phyloP scores from a whole-genome alignment of 2,797 vertebrate species.

The Onychomys arenicola region DNA sequence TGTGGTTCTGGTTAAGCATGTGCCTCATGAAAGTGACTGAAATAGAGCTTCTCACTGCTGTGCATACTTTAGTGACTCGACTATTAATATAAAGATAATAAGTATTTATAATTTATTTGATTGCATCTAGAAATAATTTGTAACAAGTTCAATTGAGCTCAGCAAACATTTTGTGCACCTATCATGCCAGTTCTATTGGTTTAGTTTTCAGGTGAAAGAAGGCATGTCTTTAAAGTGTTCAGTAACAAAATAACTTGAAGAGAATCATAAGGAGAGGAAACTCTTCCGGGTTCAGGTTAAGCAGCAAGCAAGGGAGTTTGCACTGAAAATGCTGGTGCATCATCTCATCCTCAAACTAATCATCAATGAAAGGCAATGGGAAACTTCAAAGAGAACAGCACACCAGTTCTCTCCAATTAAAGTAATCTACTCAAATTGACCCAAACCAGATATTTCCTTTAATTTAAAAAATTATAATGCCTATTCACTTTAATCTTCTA shows the following conservation, averaged over 20 bases:
- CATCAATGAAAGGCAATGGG: conserved; percentile 51
- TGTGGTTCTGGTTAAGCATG: background rate
- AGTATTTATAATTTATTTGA: conserved; percentile 30
- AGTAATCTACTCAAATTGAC: conserved; percentile 34
- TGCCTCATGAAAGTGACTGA: background rate
- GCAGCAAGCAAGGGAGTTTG: conserved; percentile 29
- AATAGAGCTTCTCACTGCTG: background rate
- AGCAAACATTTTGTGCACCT: background rate
- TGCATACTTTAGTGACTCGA: background rate
- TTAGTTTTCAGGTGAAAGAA: conserved; percentile 11
- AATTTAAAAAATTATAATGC: conserved; percentile 70
- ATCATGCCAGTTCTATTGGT: background rate
- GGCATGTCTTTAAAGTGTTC: background rate
- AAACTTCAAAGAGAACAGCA: conserved; percentile 66
- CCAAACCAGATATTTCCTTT: conserved; percentile 71
- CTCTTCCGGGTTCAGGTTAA: background rate
- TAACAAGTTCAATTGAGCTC: background rate
- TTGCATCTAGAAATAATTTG: background rate
- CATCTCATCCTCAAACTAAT: background rate
- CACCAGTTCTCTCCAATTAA: conserved; percentile 56
- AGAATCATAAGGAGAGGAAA: background rate
- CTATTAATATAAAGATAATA: background rate
- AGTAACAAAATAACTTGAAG: conserved; percentile 28
- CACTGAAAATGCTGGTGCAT: conserved; percentile 41
- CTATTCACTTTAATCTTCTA: conserved; percentile 37